Percentiles rank a stretch among this genome's conserved stretches.
These are phyloP conservation scores for Coelinius sp. DNA, from an alignment of 2,888 invertebrate species.

Conservation along the genomic window DNA sequence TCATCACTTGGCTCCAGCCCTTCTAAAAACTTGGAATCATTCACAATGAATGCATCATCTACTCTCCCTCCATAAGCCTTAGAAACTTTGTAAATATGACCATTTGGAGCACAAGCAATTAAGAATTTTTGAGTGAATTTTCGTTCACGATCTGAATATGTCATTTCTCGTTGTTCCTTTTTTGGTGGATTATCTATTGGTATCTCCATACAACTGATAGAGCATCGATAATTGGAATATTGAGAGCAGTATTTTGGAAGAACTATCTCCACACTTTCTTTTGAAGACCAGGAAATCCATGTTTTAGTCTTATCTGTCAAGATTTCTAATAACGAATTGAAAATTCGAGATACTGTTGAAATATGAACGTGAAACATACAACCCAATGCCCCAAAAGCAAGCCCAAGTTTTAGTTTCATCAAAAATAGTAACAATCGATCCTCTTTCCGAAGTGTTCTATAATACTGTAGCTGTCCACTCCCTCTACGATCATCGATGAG, in stretches of 20 bases:
- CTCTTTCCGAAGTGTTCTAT: not conserved
- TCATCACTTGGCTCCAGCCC: conserved; percentile 46
- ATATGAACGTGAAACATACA: conserved; percentile 13
- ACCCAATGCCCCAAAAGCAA: conserved; percentile 11
- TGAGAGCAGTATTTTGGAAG: conserved; percentile 38
- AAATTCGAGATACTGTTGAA: conserved; percentile 9
- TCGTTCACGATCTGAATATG: conserved; percentile 46
- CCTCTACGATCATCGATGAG: not conserved
- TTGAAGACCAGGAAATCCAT: conserved; percentile 9
- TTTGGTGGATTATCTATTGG: conserved; percentile 39
- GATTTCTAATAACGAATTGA: not conserved
- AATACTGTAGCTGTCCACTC: not conserved
- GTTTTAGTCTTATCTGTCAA: not conserved
- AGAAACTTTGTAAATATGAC: conserved; percentile 49
- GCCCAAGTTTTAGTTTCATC: conserved; percentile 24
- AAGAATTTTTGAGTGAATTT: conserved; percentile 47
- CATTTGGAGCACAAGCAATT: conserved; percentile 47
- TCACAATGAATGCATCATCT: conserved; percentile 49
- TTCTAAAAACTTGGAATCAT: conserved; percentile 50
- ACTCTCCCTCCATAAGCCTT: conserved; percentile 50
- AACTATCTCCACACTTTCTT: conserved; percentile 40
- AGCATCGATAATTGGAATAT: conserved; percentile 43
- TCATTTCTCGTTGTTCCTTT: conserved; percentile 42
- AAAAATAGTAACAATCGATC: conserved; percentile 22
- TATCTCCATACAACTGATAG: conserved; percentile 45